Percentiles rank a stretch among this genome's conserved stretches.
Conservation (phyloP, 2,888 invertebrate species). For the Trachelus stipa region DNA sequence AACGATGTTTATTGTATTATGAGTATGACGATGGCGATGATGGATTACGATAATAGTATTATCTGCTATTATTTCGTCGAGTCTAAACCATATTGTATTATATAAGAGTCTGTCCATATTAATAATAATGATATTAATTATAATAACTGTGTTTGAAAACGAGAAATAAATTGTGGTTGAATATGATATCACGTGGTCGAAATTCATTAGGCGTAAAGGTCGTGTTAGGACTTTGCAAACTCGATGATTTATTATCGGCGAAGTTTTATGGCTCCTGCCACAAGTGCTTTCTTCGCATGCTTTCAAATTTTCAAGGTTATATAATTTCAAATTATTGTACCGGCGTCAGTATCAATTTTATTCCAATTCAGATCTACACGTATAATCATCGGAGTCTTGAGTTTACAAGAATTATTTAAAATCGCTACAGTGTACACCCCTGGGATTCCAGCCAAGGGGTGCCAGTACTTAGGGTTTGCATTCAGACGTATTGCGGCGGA, state of each 20-base stretch:
- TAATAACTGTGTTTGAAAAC: slow-evolving; percentile 68
- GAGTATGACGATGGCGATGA: slow-evolving; percentile 54
- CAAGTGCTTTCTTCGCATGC: neutral
- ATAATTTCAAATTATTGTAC: neutral
- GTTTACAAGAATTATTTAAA: neutral
- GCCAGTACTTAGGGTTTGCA: slow-evolving; percentile 58
- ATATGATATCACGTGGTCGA: slow-evolving; percentile 55
- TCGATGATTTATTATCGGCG: neutral
- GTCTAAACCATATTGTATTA: slow-evolving; percentile 62
- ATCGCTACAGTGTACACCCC: slow-evolving; percentile 38
- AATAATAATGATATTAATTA: slow-evolving; percentile 66
- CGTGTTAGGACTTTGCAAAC: neutral
- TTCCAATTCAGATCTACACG: neutral
- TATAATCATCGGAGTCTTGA: no score
- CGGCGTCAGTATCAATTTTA: neutral
- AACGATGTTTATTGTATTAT: slow-evolving; percentile 43
- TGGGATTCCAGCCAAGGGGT: slow-evolving; percentile 54
- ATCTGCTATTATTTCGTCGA: slow-evolving; percentile 65
- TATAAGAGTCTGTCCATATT: slow-evolving; percentile 67
- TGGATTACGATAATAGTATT: slow-evolving; percentile 64
- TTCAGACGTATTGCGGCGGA: slow-evolving; percentile 63
- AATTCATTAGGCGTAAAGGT: slow-evolving; percentile 3
- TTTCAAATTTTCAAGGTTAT: neutral
- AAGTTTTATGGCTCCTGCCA: neutral
- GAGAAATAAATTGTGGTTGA: slow-evolving; percentile 68